A percentile compares a stretch with the other conserved stretches of the same genome.
These are phyloP conservation scores for Drosophila kanekoi DNA, from an alignment of 2,888 invertebrate genomes.

Conservation along the genomic window DNA sequence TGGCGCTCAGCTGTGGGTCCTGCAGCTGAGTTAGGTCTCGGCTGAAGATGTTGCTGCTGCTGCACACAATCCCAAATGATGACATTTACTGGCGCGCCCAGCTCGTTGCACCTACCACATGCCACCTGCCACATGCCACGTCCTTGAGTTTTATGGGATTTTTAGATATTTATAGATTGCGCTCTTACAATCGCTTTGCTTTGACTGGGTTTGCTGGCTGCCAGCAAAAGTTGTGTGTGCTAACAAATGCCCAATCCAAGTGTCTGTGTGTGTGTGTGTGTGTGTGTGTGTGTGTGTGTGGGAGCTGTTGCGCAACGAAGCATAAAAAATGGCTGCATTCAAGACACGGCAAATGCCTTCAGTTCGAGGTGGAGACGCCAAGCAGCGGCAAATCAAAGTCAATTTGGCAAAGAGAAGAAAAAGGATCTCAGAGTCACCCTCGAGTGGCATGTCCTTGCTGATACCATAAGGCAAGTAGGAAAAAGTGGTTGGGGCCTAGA, in stretches of 20 bases:
- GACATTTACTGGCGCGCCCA: conserved; percentile 61
- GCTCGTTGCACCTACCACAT: conserved; percentile 25
- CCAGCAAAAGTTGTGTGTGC: conserved; percentile 37
- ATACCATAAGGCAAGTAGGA: conserved; percentile 43
- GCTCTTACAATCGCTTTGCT: conserved; percentile 54
- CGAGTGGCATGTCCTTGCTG: conserved; percentile 60
- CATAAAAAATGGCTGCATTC: conserved; percentile 73
- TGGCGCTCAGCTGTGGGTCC: conserved; percentile 6
- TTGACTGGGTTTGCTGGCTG: conserved; percentile 10
- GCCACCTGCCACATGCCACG: conserved; percentile 42
- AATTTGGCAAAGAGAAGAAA: conserved; percentile 63
- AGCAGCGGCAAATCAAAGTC: conserved; percentile 67
- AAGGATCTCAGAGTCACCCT: conserved; percentile 54
- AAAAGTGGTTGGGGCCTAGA: no score
- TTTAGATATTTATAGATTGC: conserved; percentile 78
- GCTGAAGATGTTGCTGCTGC: neutral
- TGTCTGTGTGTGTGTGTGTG: conserved; percentile 22
- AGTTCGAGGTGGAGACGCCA: conserved; percentile 1
- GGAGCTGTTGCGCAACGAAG: conserved; percentile 58
- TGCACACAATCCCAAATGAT: conserved; percentile 51
- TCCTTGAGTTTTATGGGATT: conserved; percentile 74
- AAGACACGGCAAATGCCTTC: conserved; percentile 38
- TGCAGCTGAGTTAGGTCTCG: neutral
- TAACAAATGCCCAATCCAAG: conserved; percentile 45
- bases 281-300: conserved; percentile 16